Base-by-base conservation (phyloP, 1,140 invertebrate species). In the Drosophila dunni region DNA sequence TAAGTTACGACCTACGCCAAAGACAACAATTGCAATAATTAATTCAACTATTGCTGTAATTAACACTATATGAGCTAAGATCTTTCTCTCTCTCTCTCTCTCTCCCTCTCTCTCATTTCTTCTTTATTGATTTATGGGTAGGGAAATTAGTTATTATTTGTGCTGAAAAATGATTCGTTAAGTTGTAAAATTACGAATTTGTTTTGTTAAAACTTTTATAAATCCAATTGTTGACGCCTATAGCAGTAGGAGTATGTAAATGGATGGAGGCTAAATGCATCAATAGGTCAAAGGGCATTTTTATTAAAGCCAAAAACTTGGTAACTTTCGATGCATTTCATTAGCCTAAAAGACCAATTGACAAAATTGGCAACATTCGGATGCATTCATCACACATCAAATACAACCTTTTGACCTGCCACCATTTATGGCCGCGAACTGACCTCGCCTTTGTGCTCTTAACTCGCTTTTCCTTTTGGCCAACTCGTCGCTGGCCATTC, bases 401-500 rank as follows among this genome's bases (percentile, higher is more conserved):
- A 29, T 29, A 5, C 24, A 42, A 40, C 24, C 36, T 56, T 69
- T 69, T 78, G 80, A 62, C 57, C 61, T 51, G 69, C 69, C 66
- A 62, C 60, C 61, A 67, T 46, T 34, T 75, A 63, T 38, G 56
- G 53, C 51, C 53, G 61, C 71, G 50, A 58, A 57, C 76, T 83
- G 79, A 80, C 75, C 76, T 83, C 75, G 75, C 57, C 51, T 74
- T 74, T 74, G 65, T 69, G 71, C 64, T 36, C 1, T 6, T 20
- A 11, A 17, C 20, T 36, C 33, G 33, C 57, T 62, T 44, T 15
- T 36, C 33, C 34, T 62, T 62, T 44, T 15, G 51, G 44, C 45
- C 72, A 57, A 17, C 34, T 50, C 62, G 44, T 50, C 62, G 44
- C 60, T 68, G 78, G 81, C 54, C 81, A 85, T 86, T 85, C 73